Percentiles rank a stretch among this genome's conserved stretches.
These are phyloP conservation scores for Leptinotarsa juncta DNA, from an alignment of 2,888 invertebrate genomes.

Conservation along the genomic window DNA sequence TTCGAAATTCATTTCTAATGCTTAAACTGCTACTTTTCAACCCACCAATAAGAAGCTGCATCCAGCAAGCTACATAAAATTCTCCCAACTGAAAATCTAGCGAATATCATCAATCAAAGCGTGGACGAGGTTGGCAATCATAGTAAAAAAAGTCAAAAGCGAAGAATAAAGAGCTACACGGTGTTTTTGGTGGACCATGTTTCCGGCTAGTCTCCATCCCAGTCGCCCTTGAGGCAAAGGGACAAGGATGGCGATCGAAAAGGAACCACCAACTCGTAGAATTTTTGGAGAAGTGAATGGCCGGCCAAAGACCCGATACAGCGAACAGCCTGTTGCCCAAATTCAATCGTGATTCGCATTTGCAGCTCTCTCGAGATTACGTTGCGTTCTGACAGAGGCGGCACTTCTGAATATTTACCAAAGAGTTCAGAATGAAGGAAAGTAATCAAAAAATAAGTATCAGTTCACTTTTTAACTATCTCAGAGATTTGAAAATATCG, in stretches of 20 bases:
- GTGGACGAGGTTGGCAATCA: slow-evolving; percentile 43
- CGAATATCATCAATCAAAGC: slow-evolving; percentile 34
- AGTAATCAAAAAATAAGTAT: too few species aligned
- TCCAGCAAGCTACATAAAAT: neutral
- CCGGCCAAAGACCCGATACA: slow-evolving; percentile 62
- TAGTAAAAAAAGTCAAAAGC: slow-evolving; percentile 43
- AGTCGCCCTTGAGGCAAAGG: slow-evolving; percentile 35
- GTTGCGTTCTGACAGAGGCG: slow-evolving; percentile 4
- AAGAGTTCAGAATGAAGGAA: too few species aligned
- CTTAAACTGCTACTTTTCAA: neutral
- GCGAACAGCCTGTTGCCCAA: slow-evolving; percentile 16
- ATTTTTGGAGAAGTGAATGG: slow-evolving; percentile 62
- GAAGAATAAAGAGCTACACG: slow-evolving; percentile 28
- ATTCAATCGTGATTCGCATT: slow-evolving; percentile 17
- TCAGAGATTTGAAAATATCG: too few species aligned
- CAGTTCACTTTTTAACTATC: too few species aligned
- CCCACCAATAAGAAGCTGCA: neutral
- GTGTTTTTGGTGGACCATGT: slow-evolving; percentile 51
- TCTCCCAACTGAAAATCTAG: slow-evolving; percentile 11
- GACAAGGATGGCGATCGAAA: slow-evolving; percentile 23
- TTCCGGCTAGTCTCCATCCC: slow-evolving; percentile 49
- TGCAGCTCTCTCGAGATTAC: slow-evolving; percentile 16
- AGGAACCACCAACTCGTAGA: slow-evolving; percentile 49
- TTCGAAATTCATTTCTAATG: too few species aligned
- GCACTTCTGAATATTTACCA: neutral